Conservation (phyloP, 2,113 vertebrate species). For the Halcyon malimbica region DNA sequence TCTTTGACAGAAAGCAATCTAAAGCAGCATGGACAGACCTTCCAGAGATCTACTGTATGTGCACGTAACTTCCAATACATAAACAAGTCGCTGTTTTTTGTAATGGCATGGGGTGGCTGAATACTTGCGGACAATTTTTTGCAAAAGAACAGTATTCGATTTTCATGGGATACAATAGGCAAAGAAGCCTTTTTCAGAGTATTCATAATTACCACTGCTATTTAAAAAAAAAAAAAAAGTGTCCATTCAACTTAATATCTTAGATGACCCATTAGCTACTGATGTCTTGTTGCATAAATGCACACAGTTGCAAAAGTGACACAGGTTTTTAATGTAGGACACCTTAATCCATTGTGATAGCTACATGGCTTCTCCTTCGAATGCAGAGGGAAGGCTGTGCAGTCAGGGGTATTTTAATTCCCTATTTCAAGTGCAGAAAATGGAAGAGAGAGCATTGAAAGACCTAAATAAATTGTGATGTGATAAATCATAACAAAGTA, state of each 20-base stretch:
- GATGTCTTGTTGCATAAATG: conserved; percentile 74
- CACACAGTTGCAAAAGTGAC: conserved; percentile 57
- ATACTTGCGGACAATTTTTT: neutral
- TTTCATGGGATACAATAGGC: conserved; percentile 18
- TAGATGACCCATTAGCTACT: conserved; percentile 61
- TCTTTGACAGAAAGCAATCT: neutral
- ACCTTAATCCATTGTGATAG: conserved; percentile 61
- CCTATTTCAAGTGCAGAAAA: conserved; percentile 2
- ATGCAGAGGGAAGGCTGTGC: neutral
- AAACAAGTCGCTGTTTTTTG: neutral
- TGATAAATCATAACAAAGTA: conserved; percentile 39
- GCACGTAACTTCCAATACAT: neutral
- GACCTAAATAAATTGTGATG: conserved; percentile 26
- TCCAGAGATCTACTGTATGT: neutral
- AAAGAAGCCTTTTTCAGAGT: conserved; percentile 53
- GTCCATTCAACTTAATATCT: conserved; percentile 69
- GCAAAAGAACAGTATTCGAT: neutral
- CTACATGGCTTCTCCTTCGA: neutral
- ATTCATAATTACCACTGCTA: conserved; percentile 51
- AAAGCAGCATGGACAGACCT: neutral
- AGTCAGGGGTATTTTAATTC: neutral
- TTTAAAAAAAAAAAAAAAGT: conserved; percentile 56
- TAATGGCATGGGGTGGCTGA: conserved; percentile 8
- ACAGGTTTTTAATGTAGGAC: conserved; percentile 55
- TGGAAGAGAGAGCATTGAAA: conserved; percentile 17